These are phyloP conservation scores for Proales similis DNA, from an alignment of 1,140 invertebrate species.

Conservation along the genomic window DNA sequence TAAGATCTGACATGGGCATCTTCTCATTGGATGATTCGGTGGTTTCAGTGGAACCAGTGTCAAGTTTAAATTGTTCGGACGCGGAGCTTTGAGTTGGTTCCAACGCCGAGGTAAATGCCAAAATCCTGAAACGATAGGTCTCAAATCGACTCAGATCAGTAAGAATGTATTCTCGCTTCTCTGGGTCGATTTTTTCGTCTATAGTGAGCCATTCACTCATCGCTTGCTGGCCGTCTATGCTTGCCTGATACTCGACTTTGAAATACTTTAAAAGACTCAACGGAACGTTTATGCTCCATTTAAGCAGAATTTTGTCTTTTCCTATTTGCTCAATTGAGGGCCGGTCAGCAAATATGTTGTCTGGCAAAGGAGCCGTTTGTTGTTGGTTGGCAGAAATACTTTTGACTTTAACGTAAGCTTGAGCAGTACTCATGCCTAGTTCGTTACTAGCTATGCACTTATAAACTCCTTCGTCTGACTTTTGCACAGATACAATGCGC, in stretches of 20 bases:
- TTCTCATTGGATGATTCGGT: not conserved
- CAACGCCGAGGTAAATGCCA: not conserved
- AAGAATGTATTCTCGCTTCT: slow-evolving; percentile 21
- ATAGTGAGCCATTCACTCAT: slow-evolving; percentile 24
- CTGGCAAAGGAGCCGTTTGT: not conserved
- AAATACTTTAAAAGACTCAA: not conserved
- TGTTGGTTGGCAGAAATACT: slow-evolving; percentile 54
- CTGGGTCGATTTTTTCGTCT: slow-evolving; percentile 23
- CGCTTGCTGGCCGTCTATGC: slow-evolving; percentile 5
- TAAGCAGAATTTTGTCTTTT: slow-evolving; percentile 37
- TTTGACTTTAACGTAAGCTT: slow-evolving; percentile 29
- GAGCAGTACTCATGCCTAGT: slow-evolving; percentile 27
- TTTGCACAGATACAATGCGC: slow-evolving; percentile 33
- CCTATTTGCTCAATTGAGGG: not conserved
- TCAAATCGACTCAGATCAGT: slow-evolving; percentile 4
- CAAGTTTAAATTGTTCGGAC: slow-evolving; percentile 15
- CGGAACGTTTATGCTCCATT: slow-evolving; percentile 4
- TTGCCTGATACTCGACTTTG: slow-evolving; percentile 20
- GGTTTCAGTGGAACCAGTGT: not conserved
- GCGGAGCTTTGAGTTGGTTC: not conserved
- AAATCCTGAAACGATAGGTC: slow-evolving; percentile 4
- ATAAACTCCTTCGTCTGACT: slow-evolving; percentile 38
- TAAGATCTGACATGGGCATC: not conserved
- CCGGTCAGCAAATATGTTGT: not conserved
- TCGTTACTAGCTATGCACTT: slow-evolving; percentile 38